Evolutionary conservation across 2,797 vertebrate genomes (phyloP).

Genomic region (Tokudaia tokunoshimensis): DNA sequence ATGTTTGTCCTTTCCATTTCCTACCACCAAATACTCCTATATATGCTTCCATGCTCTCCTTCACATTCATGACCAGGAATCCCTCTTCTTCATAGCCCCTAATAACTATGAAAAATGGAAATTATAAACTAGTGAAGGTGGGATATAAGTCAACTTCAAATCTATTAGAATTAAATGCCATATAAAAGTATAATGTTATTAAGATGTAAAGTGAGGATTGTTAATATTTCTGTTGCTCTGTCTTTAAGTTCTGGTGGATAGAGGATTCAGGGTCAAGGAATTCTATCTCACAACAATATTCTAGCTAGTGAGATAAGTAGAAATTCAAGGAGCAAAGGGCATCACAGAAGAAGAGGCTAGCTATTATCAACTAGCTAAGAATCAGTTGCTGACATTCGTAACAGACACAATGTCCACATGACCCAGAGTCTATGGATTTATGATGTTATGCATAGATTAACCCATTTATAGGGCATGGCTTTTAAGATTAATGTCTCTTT

Average conservation of each 20-base stretch:
- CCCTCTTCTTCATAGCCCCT: neutral
- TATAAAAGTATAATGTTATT: neutral
- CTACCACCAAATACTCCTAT: neutral
- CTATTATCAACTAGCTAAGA: too few species aligned
- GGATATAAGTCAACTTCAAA: neutral
- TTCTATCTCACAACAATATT: too few species aligned
- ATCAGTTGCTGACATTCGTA: accelerated
- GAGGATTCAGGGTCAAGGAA: neutral
- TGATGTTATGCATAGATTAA: neutral
- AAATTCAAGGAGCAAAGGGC: accelerated
- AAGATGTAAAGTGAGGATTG: neutral
- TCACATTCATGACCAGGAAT: neutral
- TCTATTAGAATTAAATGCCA: neutral
- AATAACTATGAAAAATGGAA: neutral
- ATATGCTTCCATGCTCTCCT: neutral
- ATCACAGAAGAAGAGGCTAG: accelerated
- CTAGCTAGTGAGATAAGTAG: neutral
- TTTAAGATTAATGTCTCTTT: neutral
- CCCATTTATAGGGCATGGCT: neutral
- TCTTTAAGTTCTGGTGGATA: too few species aligned
- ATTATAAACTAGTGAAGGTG: neutral
- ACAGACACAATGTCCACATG: neutral
- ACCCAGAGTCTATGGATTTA: neutral
- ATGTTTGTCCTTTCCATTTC: neutral
- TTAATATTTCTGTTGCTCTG: neutral